These are phyloP conservation scores for Bambusicola thoracicus DNA, from an alignment of 2,113 vertebrate species.

Conservation along the genomic window DNA sequence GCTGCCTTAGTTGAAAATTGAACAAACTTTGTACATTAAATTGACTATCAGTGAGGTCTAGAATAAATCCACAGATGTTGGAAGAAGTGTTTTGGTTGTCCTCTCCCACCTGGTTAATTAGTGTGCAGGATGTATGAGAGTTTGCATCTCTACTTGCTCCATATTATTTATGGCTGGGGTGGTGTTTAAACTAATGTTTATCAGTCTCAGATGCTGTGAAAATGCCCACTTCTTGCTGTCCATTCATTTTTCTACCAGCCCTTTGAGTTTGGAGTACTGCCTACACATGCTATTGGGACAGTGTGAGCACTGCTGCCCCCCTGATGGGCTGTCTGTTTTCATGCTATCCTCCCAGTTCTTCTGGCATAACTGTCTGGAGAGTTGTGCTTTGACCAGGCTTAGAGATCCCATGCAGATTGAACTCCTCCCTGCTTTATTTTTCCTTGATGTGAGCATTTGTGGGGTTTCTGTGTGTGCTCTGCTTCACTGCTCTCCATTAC, in stretches of 20 bases:
- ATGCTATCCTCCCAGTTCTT: not conserved
- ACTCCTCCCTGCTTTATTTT: not conserved
- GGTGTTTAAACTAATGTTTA: not conserved
- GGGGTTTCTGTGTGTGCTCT: not conserved
- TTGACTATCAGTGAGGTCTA: not conserved
- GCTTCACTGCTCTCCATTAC: not conserved
- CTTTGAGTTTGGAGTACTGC: not conserved
- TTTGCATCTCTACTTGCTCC: not conserved
- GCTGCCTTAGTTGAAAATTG: not conserved
- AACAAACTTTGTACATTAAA: not conserved
- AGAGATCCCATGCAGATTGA: not conserved
- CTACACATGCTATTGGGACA: accelerated
- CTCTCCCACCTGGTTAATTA: not conserved
- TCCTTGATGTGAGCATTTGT: not conserved
- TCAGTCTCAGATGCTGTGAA: not conserved
- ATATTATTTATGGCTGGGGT: not conserved
- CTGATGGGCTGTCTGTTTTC: not conserved
- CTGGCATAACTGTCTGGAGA: not conserved
- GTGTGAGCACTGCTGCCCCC: not conserved
- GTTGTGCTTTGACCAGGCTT: not conserved
- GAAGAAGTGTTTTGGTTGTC: not conserved
- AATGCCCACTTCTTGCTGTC: not conserved
- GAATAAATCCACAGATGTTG: not conserved
- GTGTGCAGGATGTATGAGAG: accelerated
- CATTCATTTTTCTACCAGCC: not conserved